These are phyloP conservation scores for Galeruca laticollis DNA, from an alignment of 2,888 invertebrate species.

Conservation along the genomic window DNA sequence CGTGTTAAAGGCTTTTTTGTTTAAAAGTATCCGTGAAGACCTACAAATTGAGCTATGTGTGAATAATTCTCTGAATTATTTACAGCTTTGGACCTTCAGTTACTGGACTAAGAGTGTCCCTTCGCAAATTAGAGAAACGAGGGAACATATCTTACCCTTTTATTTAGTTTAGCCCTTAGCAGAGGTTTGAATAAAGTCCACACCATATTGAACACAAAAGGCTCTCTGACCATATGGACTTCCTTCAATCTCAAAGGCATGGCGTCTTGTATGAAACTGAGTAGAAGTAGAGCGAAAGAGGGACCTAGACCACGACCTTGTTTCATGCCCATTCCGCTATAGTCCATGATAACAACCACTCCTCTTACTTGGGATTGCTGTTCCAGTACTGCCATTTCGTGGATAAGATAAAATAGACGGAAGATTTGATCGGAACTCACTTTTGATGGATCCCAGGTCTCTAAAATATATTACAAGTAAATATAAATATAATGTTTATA, in stretches of 20 bases:
- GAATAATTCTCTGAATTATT: no score
- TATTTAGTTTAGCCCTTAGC: conserved; percentile 81
- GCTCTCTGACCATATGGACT: conserved; percentile 88
- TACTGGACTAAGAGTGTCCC: no score
- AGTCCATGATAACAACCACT: conserved; percentile 86
- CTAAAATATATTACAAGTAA: conserved; percentile 60
- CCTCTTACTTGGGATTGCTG: conserved; percentile 85
- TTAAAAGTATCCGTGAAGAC: no score
- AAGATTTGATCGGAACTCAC: conserved; percentile 82
- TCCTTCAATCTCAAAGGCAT: conserved; percentile 88
- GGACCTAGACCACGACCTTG: conserved; percentile 78
- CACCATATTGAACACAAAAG: conserved; percentile 85
- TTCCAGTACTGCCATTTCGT: conserved; percentile 81
- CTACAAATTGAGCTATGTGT: no score
- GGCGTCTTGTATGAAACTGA: conserved; percentile 88
- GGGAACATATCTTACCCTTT: conserved; percentile 71
- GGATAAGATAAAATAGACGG: conserved; percentile 83
- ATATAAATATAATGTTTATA: not conserved
- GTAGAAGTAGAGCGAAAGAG: conserved; percentile 79
- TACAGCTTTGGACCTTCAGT: no score
- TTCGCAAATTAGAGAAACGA: no score
- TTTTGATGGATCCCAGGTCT: conserved; percentile 81
- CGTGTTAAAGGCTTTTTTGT: no score
- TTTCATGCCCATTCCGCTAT: conserved; percentile 80
- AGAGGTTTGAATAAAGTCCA: conserved; percentile 89